Conservation (phyloP, 2,888 invertebrate genomes). For the Busseola fusca region DNA sequence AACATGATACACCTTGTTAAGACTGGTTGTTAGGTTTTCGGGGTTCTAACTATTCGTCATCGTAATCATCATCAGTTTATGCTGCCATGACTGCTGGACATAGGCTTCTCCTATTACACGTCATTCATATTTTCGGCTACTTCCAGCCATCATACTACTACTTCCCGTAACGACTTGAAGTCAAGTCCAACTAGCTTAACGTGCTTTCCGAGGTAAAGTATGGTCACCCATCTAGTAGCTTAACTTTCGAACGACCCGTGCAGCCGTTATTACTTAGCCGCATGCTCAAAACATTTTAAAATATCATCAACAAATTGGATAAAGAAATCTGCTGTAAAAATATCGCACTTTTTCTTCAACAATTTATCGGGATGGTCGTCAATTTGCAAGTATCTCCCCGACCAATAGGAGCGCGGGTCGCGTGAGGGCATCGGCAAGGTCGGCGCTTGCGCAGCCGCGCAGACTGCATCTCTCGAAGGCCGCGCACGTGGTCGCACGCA, state of each 20-base stretch:
- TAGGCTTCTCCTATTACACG: too few relatives aligned
- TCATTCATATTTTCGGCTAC: too few relatives aligned
- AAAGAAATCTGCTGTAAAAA: slow-evolving; percentile 19
- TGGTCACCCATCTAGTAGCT: neutral
- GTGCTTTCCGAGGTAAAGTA: neutral
- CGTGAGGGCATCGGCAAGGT: slow-evolving; percentile 61
- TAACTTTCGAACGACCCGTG: neutral
- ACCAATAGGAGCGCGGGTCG: slow-evolving; percentile 53
- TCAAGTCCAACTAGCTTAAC: neutral
- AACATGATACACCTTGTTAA: neutral
- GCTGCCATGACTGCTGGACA: too few relatives aligned
- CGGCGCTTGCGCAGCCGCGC: slow-evolving; percentile 53
- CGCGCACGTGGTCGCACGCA: slow-evolving; percentile 60
- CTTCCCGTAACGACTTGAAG: neutral
- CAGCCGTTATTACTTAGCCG: neutral
- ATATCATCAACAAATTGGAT: slow-evolving; percentile 3
- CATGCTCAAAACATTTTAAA: neutral
- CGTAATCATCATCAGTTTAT: too few relatives aligned
- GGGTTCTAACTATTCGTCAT: neutral
- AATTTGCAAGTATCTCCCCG: slow-evolving; percentile 43
- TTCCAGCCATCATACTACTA: too few relatives aligned
- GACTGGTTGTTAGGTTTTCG: neutral
- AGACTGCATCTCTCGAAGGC: slow-evolving; percentile 63
- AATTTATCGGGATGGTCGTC: slow-evolving; percentile 24
- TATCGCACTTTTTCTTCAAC: slow-evolving; percentile 13